Conservation (phyloP, 2,888 invertebrate genomes). For the Heteropelma amictum region DNA sequence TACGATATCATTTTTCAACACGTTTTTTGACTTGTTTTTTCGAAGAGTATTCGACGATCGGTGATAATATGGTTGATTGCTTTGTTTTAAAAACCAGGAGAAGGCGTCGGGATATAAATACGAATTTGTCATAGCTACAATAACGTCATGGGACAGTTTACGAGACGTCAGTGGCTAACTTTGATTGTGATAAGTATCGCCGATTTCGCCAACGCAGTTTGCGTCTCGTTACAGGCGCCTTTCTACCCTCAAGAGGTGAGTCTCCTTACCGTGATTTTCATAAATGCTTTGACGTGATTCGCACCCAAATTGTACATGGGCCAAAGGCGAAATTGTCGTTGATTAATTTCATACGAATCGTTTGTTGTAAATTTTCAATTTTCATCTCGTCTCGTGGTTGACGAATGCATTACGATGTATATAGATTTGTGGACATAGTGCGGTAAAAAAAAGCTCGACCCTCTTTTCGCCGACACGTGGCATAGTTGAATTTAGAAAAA, state of each 20-base stretch:
- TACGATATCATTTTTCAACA: background rate
- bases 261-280: background rate
- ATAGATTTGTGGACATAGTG: no score
- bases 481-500: no score
- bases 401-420: no score
- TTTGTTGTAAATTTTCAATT: no score
- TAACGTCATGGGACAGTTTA: conserved; percentile 83
- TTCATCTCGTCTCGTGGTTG: no score
- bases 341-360: no score
- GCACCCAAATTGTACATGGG: no score
- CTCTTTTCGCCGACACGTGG: no score
- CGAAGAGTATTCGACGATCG: no score
- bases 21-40: background rate
- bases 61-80: no score
- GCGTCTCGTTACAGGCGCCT: conserved; percentile 91
- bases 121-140: background rate
- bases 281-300: background rate
- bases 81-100: background rate
- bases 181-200: conserved; percentile 88
- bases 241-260: conserved; percentile 91
- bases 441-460: no score
- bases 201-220: conserved; percentile 91
- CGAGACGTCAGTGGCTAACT: conserved; percentile 87
- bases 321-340: background rate
- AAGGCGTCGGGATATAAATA: no score